Base-by-base conservation (phyloP, 2,797 vertebrate genomes). In the Chloroceryle inda region DNA sequence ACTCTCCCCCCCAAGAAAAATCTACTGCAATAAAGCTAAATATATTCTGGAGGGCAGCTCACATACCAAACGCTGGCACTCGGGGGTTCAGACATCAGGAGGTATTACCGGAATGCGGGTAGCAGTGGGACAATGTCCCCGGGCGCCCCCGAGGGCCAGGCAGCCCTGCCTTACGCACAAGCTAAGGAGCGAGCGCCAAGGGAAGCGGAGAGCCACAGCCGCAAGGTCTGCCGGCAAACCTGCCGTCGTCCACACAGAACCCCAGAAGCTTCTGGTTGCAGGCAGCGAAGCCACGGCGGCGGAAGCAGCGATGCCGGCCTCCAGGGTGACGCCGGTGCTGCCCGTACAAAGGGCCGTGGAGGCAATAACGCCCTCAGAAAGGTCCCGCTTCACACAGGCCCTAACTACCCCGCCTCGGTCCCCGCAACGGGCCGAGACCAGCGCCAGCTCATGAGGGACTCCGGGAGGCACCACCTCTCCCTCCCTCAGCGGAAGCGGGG, bases 21-120 rank as follows among this genome's bases (percentile, higher is more conserved):
- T n/a, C n/a, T n/a, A n/a, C 35, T 37, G 35, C 35, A 37, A 37
- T 37, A 9, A 67, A 56, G 13, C 20, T 31, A 23, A n/a, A 24
- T 3, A 3, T 0, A 19, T 4, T 31, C 29, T 3, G 61, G 12
- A 6, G 16, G 3, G 5, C n/a, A 40, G 45, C n/a, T 31, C 61
- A 3, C 23, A 19, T 3, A 9, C 29, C 22, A 11, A 53, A 9
- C 23, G 5, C 33, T 5, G 6, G 23, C 29, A 7, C 33, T 19
- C 35, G 4, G 10, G 9, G 16, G 22, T 71, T 47, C 63, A 15
- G 67, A 22, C 50, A 26, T 1, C 9, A 29, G 11, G 8, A 5
- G 13, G 10, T 2, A 5, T 6, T 20, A 17, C 31, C 1, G 45
- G 45, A 7, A 17, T 0, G 9, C 0, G 40, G n/a, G 15, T 1